phyloP scores from a whole-genome alignment of 2,797 vertebrate genomes.

The Etheostoma perlongum region DNA sequence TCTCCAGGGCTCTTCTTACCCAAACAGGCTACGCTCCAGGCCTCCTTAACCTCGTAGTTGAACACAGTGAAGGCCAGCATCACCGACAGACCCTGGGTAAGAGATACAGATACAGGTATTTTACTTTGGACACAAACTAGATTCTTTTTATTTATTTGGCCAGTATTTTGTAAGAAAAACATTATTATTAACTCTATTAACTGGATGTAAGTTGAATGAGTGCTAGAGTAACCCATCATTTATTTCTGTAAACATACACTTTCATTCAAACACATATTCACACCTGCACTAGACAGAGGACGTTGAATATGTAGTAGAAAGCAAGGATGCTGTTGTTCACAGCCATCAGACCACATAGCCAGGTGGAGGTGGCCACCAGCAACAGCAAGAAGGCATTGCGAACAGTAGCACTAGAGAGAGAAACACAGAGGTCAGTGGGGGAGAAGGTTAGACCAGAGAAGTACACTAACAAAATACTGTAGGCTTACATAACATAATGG shows the following conservation, averaged over 20 bases:
- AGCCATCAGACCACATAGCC: conserved; percentile 97
- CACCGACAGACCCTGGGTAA: conserved; percentile 89
- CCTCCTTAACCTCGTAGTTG: conserved; percentile 92
- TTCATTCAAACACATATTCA: not conserved
- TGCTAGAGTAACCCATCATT: not conserved
- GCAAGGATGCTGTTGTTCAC: conserved; percentile 98
- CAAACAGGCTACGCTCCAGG: conserved; percentile 92
- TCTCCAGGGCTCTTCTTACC: conserved; percentile 91
- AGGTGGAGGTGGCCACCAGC: conserved; percentile 94
- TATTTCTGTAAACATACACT: not conserved
- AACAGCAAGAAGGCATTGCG: conserved; percentile 95
- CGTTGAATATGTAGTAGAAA: conserved; percentile 97
- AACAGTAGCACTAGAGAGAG: conserved; percentile 88
- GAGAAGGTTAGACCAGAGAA: not conserved
- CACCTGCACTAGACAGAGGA: conserved; percentile 97
- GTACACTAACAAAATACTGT: not conserved
- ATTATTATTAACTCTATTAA: no score
- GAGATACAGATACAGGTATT: not conserved
- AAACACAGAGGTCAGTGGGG: conserved; percentile 18
- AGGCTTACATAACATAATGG: not conserved
- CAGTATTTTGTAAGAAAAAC: no score
- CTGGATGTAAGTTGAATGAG: not conserved
- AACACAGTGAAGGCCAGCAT: conserved; percentile 93
- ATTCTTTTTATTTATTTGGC: not conserved
- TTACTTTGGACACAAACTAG: not conserved